A percentile compares a stretch with the other conserved stretches of the same genome.
These are phyloP conservation scores for Oikopleura albicans DNA, from an alignment of 23 tunicate species.

Conservation along the genomic window DNA sequence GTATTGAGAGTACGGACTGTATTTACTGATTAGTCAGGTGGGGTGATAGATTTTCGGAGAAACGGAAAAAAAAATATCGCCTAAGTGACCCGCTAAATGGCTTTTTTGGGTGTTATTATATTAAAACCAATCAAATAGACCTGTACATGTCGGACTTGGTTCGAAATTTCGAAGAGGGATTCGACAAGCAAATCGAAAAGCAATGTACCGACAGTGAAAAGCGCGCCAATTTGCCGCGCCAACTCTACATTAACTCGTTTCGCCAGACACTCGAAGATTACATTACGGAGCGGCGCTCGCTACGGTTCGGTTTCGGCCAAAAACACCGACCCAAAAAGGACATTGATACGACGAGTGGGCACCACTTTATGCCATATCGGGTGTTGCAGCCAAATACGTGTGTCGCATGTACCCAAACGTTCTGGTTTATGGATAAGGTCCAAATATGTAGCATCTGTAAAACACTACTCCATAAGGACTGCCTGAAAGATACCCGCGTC, in stretches of 20 bases:
- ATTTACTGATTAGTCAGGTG: no score
- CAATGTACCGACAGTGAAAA: background rate
- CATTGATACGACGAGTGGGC: background rate
- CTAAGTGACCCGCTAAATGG: no score
- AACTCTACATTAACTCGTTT: background rate
- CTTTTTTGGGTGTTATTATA: no score
- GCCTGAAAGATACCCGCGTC: background rate
- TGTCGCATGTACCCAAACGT: background rate
- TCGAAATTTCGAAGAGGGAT: background rate
- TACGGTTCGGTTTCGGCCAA: background rate
- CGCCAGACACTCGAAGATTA: background rate
- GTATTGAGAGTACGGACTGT: no score
- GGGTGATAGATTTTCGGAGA: no score
- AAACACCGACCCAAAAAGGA: constrained; percentile 7
- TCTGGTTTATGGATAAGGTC: background rate
- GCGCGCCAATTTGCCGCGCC: background rate
- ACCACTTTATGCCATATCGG: background rate
- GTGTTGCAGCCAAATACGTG: constrained; percentile 6
- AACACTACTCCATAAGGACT: background rate
- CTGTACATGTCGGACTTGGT: background rate
- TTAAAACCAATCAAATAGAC: background rate
- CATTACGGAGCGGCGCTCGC: background rate
- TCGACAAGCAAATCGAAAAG: background rate
- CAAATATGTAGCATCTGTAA: background rate
- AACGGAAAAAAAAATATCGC: no score